A percentile compares a stretch with the other conserved stretches of the same genome.
Conservation (phyloP, 2,888 invertebrate species). For the Pristionchus maxplancki region DNA sequence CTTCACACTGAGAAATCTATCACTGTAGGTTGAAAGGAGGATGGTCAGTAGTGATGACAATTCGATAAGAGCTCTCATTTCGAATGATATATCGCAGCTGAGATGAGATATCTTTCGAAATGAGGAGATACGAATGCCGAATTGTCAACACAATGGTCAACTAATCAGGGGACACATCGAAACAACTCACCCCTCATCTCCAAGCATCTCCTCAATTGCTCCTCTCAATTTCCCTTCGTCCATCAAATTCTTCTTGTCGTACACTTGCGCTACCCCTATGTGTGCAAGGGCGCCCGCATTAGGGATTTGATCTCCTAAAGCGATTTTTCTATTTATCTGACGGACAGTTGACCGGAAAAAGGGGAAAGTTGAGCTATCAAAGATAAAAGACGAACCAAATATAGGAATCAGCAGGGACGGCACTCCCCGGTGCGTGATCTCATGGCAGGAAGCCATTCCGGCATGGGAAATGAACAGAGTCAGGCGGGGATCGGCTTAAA, state of each 20-base stretch:
- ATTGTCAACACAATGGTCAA: too few relatives aligned
- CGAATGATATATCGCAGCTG: too few relatives aligned
- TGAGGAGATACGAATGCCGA: too few relatives aligned
- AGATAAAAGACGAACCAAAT: background rate
- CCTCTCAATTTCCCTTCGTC: background rate
- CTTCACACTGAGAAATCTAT: too few relatives aligned
- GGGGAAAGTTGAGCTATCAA: too few relatives aligned
- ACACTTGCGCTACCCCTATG: conserved; percentile 12
- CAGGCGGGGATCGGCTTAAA: conserved; percentile 36
- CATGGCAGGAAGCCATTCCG: conserved; percentile 41
- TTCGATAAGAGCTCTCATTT: too few relatives aligned
- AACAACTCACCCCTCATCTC: background rate
- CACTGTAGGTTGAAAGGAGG: too few relatives aligned
- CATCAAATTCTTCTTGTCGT: background rate
- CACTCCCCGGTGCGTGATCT: background rate
- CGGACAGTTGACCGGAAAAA: too few relatives aligned
- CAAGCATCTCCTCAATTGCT: background rate
- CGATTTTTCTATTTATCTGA: background rate
- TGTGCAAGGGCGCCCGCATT: conserved; percentile 8
- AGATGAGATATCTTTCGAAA: too few relatives aligned
- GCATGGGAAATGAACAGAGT: conserved; percentile 42
- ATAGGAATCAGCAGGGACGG: conserved; percentile 21
- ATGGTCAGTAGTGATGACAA: too few relatives aligned
- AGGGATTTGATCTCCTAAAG: conserved; percentile 21
- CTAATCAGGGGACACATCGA: too few relatives aligned